Base-by-base conservation (phyloP, 1,140 invertebrate species). In the Drosophila saltans region DNA sequence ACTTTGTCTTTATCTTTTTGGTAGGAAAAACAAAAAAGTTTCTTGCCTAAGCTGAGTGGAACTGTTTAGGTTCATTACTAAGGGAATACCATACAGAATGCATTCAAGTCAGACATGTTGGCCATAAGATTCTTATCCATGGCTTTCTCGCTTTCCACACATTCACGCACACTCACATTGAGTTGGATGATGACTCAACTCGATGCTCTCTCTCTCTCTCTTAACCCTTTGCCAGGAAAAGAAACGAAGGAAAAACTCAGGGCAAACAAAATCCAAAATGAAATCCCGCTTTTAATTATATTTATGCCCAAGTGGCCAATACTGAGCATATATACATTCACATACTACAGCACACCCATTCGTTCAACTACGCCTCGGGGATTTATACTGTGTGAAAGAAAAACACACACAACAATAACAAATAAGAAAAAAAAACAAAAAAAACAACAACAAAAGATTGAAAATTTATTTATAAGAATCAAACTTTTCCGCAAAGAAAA, bases 281-380 rank as follows among this genome's bases (percentile, higher is more conserved):
- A 85, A 85, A 86, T 79, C 75, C 75, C 66, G 69, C 75, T 79
- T 85, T 85, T 85, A 85, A 85, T 86, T 86, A 85, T 85, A 86
- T 86, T 85, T 81, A 85, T 79, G 59, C 81, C 79, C 81, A 86
- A 79, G 82, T 81, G 82, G 78, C 78, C 82, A 75, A 81, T 86
- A 70, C 75, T 52, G 64, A 66, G 62, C 16, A 63, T 28, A 72
- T 33, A 43, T 55, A 55, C 48, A 63, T 16, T 33, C n/a, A 1
- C 24, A 26, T 4, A 52, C 28, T 11, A 1, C 21, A 48, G 16
- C 28, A 30, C 33, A 36, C 33, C 33, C 33, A 36, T 36, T 52
- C 8, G 21, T 52, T 55, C 11, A 71, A 69, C 41, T 56, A 40
- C 65, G 58, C 70, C 70, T 58, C 16, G 21, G 70, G 70, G 65